These are phyloP conservation scores for Drosophila rhopaloa DNA, from an alignment of 1,140 invertebrate genomes.

Conservation along the genomic window DNA sequence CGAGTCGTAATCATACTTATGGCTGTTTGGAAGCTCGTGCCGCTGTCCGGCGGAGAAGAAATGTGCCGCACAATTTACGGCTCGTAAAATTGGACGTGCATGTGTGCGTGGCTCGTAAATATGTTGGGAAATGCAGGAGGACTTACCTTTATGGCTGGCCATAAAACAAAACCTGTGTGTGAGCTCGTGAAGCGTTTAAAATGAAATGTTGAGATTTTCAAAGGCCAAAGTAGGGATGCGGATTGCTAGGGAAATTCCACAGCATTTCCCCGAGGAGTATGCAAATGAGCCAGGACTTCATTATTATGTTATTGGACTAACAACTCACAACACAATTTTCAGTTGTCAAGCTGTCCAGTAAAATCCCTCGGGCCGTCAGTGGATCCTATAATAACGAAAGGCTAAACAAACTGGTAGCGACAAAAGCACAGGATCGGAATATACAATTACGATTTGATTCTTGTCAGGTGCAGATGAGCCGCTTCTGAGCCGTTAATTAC, in stretches of 20 bases:
- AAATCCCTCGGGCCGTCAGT: background rate
- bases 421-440: background rate
- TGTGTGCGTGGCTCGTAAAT: slow-evolving; percentile 30
- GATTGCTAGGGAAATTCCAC: slow-evolving; percentile 15
- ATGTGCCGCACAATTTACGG: slow-evolving; percentile 68
- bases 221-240: background rate
- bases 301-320: slow-evolving; percentile 7
- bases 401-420: background rate
- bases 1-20: slow-evolving; percentile 34
- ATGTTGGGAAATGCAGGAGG: slow-evolving; percentile 20
- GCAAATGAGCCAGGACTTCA: slow-evolving; percentile 39
- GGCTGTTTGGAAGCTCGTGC: slow-evolving; percentile 15
- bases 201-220: slow-evolving; percentile 59
- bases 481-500: slow-evolving; percentile 24
- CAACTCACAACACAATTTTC: slow-evolving; percentile 43
- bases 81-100: slow-evolving; percentile 56
- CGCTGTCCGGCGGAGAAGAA: slow-evolving; percentile 25
- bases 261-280: slow-evolving; percentile 22
- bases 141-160: slow-evolving; percentile 40
- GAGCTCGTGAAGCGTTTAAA: slow-evolving; percentile 46
- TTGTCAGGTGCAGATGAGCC: slow-evolving; percentile 16
- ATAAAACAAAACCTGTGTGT: slow-evolving; percentile 61
- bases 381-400: background rate
- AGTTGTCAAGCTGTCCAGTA: slow-evolving; percentile 20
- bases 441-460: slow-evolving; percentile 14